Conservation (phyloP, 2,888 invertebrate species). For the Holacanthella duospinosa region DNA sequence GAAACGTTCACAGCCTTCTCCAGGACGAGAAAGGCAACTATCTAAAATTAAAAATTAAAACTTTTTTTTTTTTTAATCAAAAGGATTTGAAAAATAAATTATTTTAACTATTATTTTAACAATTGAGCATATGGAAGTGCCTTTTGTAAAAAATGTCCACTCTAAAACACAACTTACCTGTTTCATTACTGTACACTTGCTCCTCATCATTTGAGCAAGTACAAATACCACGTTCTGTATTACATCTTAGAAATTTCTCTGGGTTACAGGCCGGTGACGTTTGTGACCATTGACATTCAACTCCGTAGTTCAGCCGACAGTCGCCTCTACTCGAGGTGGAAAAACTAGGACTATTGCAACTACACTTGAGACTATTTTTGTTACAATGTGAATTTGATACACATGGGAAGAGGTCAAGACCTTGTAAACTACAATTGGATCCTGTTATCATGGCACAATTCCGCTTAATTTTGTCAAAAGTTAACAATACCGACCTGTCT, state of each 20-base stretch:
- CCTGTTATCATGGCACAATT: neutral
- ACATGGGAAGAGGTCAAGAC: neutral
- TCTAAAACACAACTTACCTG: no score
- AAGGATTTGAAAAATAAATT: neutral
- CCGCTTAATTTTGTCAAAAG: neutral
- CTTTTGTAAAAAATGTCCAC: no score
- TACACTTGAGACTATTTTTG: neutral
- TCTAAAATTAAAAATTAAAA: no score
- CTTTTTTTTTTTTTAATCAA: no score
- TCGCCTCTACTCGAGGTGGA: neutral
- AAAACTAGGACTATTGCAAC: neutral
- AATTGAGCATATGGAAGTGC: no score
- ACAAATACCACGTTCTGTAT: neutral
- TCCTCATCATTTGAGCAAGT: neutral
- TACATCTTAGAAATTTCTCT: neutral
- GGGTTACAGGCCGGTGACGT: neutral
- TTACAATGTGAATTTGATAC: neutral
- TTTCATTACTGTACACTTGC: neutral
- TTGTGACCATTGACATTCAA: neutral
- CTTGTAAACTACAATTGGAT: neutral
- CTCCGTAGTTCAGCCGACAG: neutral
- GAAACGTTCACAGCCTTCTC: neutral
- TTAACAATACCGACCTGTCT: no score
- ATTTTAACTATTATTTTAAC: neutral
- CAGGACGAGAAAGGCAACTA: neutral